A percentile compares a stretch with the other conserved stretches of the same genome.
Conservation (phyloP, 2,888 invertebrate species). For the Priocnemis perturbator region DNA sequence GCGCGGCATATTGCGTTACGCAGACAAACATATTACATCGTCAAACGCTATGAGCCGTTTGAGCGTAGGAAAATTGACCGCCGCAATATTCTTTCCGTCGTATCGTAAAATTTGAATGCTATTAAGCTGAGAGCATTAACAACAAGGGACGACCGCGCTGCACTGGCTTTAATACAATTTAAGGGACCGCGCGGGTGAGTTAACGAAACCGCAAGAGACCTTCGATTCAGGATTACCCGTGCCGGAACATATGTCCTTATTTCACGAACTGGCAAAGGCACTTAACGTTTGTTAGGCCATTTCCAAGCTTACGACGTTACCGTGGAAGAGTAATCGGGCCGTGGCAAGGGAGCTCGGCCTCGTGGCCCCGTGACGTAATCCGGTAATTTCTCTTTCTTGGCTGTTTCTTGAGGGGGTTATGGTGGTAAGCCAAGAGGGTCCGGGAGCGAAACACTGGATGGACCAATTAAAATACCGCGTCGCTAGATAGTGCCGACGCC, state of each 20-base stretch:
- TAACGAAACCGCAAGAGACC: no score
- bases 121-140: no score
- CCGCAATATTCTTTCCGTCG: no score
- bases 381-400: conserved; percentile 62
- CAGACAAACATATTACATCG: no score
- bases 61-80: no score
- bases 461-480: conserved; percentile 55
- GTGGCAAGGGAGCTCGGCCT: conserved; percentile 28
- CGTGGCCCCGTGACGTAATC: conserved; percentile 51
- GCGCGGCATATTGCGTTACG: no score
- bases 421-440: conserved; percentile 26
- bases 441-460: conserved; percentile 29
- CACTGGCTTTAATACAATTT: no score
- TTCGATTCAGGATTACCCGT: background rate
- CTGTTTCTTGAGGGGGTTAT: conserved; percentile 27
- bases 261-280: conserved; percentile 11
- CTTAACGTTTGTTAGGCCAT: conserved; percentile 6
- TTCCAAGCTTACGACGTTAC: conserved; percentile 2
- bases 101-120: no score
- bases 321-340: conserved; percentile 27
- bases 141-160: no score
- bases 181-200: no score
- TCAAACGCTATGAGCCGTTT: no score
- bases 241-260: conserved; percentile 7
- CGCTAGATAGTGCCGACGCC: background rate